Percentiles rank a stretch among this genome's conserved stretches.
phyloP scores from a whole-genome alignment of 1,140 invertebrate genomes.

The Drosophila gunungcola region DNA sequence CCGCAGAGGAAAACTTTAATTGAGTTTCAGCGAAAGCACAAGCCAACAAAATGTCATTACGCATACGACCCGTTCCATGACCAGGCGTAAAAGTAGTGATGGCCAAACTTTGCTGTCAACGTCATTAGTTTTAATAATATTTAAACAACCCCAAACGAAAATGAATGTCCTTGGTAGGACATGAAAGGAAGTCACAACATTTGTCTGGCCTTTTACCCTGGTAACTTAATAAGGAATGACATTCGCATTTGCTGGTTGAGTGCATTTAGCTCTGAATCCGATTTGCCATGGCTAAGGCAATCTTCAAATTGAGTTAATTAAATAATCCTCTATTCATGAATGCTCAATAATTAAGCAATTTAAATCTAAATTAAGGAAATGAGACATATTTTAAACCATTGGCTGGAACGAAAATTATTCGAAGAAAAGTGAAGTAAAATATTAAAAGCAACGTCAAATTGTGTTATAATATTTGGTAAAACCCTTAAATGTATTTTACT shows the following conservation, averaged over 20 bases:
- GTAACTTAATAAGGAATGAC: slow-evolving; percentile 41
- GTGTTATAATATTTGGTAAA: too few relatives aligned
- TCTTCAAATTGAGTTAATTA: slow-evolving; percentile 29
- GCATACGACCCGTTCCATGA: slow-evolving; percentile 64
- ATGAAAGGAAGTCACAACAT: slow-evolving; percentile 62
- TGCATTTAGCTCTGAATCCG: slow-evolving; percentile 6
- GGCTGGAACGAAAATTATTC: neutral
- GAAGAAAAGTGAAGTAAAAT: neutral
- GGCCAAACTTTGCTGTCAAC: slow-evolving; percentile 59
- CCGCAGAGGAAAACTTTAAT: slow-evolving; percentile 54
- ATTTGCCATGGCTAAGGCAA: slow-evolving; percentile 28
- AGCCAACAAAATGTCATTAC: slow-evolving; percentile 69
- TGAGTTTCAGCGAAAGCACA: slow-evolving; percentile 67
- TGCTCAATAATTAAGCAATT: slow-evolving; percentile 10
- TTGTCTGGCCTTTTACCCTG: slow-evolving; percentile 19
- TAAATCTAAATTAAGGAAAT: slow-evolving; percentile 8
- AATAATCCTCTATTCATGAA: slow-evolving; percentile 10
- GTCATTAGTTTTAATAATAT: slow-evolving; percentile 81
- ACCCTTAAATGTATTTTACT: too few relatives aligned
- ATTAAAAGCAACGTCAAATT: too few relatives aligned
- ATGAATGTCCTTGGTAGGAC: slow-evolving; percentile 28
- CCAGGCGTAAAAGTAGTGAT: slow-evolving; percentile 36
- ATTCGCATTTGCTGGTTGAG: slow-evolving; percentile 36
- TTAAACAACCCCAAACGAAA: slow-evolving; percentile 44
- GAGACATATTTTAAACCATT: neutral